Percentiles rank a stretch among this genome's conserved stretches.
Evolutionary conservation across 2,888 invertebrate genomes (phyloP).

Genomic region (Elysia crispata): DNA sequence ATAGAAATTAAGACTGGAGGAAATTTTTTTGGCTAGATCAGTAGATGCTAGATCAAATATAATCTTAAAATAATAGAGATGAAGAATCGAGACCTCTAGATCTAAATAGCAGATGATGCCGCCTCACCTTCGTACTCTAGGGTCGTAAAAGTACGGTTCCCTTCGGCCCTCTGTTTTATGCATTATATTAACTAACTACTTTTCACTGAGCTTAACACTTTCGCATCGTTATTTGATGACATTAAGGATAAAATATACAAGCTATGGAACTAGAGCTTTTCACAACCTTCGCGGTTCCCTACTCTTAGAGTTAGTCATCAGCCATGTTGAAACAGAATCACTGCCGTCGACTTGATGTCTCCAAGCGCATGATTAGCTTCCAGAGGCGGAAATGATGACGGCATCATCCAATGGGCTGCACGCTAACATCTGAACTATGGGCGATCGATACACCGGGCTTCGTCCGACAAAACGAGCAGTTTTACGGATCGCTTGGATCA

Average conservation of each 20-base stretch:
- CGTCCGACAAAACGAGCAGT: background rate
- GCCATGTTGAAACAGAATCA: conserved; percentile 46
- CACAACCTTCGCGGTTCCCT: too few species aligned
- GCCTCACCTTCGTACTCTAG: conserved; percentile 67
- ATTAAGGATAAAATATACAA: too few species aligned
- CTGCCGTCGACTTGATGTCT: background rate
- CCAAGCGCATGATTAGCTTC: conserved; percentile 34
- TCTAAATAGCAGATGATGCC: too few species aligned
- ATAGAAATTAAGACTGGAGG: too few species aligned
- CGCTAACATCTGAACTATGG: conserved; percentile 3
- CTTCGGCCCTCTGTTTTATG: conserved; percentile 49
- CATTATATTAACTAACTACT: conserved; percentile 27
- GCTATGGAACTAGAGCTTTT: too few species aligned
- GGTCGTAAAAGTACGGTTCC: conserved; percentile 70
- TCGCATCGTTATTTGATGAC: too few species aligned
- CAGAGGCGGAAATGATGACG: conserved; percentile 32
- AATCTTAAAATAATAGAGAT: too few species aligned
- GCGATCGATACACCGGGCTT: conserved; percentile 16
- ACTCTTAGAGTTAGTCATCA: background rate
- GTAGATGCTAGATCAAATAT: too few species aligned
- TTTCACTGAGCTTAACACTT: too few species aligned
- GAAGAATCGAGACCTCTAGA: too few species aligned
- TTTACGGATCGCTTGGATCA: background rate
- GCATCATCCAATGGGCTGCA: conserved; percentile 14
- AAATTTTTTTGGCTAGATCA: too few species aligned